Conservation (phyloP, 2,113 vertebrate species). For the Osmerus eperlanus region DNA sequence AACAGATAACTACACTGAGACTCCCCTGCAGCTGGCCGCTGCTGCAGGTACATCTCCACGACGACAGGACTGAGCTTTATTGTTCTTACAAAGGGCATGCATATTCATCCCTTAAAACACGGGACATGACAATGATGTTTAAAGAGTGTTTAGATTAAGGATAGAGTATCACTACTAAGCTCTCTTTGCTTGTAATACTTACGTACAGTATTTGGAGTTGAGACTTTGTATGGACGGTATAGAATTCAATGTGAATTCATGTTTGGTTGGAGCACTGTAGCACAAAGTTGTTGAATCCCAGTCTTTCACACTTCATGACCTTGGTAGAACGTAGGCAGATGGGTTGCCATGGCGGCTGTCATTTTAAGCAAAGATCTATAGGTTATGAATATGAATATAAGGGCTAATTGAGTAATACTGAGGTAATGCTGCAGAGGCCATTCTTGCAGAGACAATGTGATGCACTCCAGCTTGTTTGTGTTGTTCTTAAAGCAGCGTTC, state of each 20-base stretch:
- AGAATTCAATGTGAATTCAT: too few relatives aligned
- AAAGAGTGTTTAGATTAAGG: too few relatives aligned
- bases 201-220: too few relatives aligned
- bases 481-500: slow-evolving; percentile 13
- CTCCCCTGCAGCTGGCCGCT: slow-evolving; percentile 76
- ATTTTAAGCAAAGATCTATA: slow-evolving; percentile 12
- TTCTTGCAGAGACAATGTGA: slow-evolving; percentile 10
- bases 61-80: neutral
- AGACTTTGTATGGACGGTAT: too few relatives aligned
- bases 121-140: too few relatives aligned
- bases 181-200: too few relatives aligned
- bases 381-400: slow-evolving; percentile 25
- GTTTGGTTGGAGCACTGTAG: too few relatives aligned
- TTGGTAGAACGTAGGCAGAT: neutral
- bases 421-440: slow-evolving; percentile 19
- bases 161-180: too few relatives aligned
- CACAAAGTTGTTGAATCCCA: too few relatives aligned
- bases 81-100: too few relatives aligned
- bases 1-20: slow-evolving; percentile 73
- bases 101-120: too few relatives aligned
- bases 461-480: neutral
- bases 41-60: slow-evolving; percentile 67
- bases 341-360: slow-evolving; percentile 12
- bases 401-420: slow-evolving; percentile 20
- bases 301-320: neutral